phyloP scores from a whole-genome alignment of 1,140 invertebrate species.

The Lepidurus apus region DNA sequence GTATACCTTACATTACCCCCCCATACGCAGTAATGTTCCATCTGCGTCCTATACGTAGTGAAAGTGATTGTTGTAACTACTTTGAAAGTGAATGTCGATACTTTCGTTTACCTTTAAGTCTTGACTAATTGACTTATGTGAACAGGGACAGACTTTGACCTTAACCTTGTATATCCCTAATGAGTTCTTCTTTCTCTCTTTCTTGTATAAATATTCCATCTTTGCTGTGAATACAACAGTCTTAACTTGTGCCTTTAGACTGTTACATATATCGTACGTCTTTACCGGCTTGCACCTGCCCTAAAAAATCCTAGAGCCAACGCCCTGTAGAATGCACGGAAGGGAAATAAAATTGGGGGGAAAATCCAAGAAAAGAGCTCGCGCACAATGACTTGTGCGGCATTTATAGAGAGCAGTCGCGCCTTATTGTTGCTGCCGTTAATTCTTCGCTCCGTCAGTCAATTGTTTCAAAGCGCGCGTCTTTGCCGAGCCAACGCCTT shows the following conservation, averaged over 20 bases:
- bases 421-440: slow-evolving; percentile 18
- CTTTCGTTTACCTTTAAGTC: no score
- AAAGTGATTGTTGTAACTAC: no score
- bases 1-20: background rate
- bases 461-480: slow-evolving; percentile 18
- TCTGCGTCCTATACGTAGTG: background rate
- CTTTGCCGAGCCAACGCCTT: slow-evolving; percentile 17
- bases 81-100: no score
- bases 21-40: slow-evolving; percentile 5
- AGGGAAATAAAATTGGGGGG: background rate
- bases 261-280: background rate
- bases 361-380: background rate
- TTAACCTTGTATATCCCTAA: no score
- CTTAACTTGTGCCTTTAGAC: no score
- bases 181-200: no score
- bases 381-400: slow-evolving; percentile 12
- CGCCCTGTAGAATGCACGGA: background rate
- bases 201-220: no score
- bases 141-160: no score
- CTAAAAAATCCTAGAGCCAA: background rate
- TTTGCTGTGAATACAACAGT: no score
- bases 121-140: no score
- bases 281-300: background rate
- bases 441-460: slow-evolving; percentile 10
- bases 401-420: background rate